Evolutionary conservation across 2,888 invertebrate genomes (phyloP), one percentile per base, ranked within the genome.

Genomic region (Oscheius sp.): DNA sequence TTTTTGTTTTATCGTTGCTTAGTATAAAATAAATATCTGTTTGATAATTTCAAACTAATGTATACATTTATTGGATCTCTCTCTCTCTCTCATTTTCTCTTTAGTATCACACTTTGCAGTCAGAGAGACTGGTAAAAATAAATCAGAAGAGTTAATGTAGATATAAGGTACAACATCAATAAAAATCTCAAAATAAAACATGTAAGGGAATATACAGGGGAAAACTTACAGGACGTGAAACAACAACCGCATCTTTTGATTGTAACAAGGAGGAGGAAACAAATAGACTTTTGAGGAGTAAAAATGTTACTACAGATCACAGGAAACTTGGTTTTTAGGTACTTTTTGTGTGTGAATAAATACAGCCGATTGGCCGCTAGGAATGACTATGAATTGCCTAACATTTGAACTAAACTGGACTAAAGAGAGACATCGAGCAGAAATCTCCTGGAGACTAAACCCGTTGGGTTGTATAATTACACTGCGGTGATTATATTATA

Each of bases 391-490:
- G 23, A 3, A 5, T 23, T 12, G 3, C 8, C 8, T 15, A 37
- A 48, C n/a, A 48, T 42, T n/a, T 3, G 42, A 42, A 20, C 4
- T n/a, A 42, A 42, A 42, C 42, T 42, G 20, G 12, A 37, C 37
- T 37, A 10, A 10, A n/a, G 48, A 17, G 5, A 10, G 15, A 37
- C 15, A 37, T 37, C 15, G 8, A 37, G 15, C 8, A 10, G 37
- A 37, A 10, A 15, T 10, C 8, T 15, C 37, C 15, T 37, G 15
- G 37, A 37, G 15, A 37, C 37, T 37, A 48, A 48, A 55, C 55
- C 55, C 55, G 55, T 55, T n/a, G 55, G 48, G 20, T 31, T 33
- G n/a, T n/a, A 37, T 55, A 55, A 55, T 55, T 55, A 55, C 55
- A 55, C 55, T 33, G 55, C 34, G 10, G 55, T 42, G 12, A 42